A percentile compares a stretch with the other conserved stretches of the same genome.
Conservation (phyloP, 2,113 vertebrate species). For the Caloenas nicobarica region DNA sequence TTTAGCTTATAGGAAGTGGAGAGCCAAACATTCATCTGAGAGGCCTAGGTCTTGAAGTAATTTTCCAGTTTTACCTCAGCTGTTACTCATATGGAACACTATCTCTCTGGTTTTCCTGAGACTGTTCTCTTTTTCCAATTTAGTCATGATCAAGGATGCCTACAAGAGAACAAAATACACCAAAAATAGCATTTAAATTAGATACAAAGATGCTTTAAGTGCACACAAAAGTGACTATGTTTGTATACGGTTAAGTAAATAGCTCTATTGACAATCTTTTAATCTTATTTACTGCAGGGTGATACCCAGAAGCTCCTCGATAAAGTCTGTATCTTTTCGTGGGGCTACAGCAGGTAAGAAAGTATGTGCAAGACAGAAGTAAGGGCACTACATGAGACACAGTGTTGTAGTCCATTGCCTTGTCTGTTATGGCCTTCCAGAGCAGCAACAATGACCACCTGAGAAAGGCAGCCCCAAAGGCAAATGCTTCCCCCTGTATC, state of each 20-base stretch:
- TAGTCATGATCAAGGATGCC: not conserved
- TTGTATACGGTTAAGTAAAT: not conserved
- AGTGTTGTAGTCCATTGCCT: not conserved
- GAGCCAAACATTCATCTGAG: not conserved
- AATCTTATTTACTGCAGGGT: not conserved
- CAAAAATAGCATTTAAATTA: not conserved
- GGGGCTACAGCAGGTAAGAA: not conserved
- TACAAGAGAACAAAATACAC: not conserved
- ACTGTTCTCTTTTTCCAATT: not conserved
- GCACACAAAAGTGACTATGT: not conserved
- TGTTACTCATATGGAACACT: not conserved
- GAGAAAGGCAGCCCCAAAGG: not conserved
- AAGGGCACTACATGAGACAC: not conserved
- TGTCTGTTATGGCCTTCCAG: not conserved
- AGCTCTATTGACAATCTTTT: not conserved
- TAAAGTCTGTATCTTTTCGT: not conserved
- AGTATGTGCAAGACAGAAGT: not conserved
- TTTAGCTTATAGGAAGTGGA: not conserved
- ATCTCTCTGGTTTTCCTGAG: not conserved
- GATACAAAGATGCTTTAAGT: not conserved
- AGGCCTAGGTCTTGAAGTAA: not conserved
- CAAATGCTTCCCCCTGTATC: not conserved
- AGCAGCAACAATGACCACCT: not conserved
- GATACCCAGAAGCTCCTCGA: not conserved
- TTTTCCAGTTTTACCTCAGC: not conserved